Base-by-base conservation (phyloP, 2,113 vertebrate species). In the Myrmecophaga tridactyla region DNA sequence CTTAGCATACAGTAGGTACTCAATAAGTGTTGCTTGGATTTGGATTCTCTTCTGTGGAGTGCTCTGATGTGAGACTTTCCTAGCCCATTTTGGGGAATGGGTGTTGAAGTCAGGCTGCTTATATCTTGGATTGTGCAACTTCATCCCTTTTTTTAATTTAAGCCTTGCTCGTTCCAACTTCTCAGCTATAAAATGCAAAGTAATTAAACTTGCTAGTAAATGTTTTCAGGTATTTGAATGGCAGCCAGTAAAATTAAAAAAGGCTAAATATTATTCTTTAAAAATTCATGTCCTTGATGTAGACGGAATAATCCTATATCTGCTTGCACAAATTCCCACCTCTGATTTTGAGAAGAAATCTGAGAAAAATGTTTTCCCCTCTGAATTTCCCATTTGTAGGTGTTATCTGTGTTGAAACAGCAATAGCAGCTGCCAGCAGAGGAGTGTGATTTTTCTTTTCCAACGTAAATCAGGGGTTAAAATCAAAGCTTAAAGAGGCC, bases 221-320 rank as follows among this genome's bases (percentile, higher is more conserved):
- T 94, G 86, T 92, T 97, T 96, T 85, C 72, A 97, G 95, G 95
- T 46, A 85, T 96, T 96, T 96, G 95, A 96, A 90, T 95, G 67
- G 73, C 90, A 92, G 94, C 92, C 96, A 97, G 65, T 85, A 82
- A 88, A 92, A 94, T 85, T 77, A 88, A 92, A 94, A 94, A 84
- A 82, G 81, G 67, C 77, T 90, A 94, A 96, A 96, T 95, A 94
- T 94, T 93, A 93, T 89, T 89, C 70, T 94, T 69, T 96, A 70
- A 46, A 39, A 93, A 88, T 92, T 7, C 46, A 48, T 76, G 94
- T 69, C 88, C 67, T 95, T 94, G 81, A 83, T 96, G 82, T 77
- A 76, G 72, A 69, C 43, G 84, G 92, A 94, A 95, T 94, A 90
- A n/a, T 36, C 63, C 18, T 94, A 94, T 94, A 94, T 96, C 95